Conservation (phyloP, 2,113 vertebrate genomes). For the Syngnathus scovelli region DNA sequence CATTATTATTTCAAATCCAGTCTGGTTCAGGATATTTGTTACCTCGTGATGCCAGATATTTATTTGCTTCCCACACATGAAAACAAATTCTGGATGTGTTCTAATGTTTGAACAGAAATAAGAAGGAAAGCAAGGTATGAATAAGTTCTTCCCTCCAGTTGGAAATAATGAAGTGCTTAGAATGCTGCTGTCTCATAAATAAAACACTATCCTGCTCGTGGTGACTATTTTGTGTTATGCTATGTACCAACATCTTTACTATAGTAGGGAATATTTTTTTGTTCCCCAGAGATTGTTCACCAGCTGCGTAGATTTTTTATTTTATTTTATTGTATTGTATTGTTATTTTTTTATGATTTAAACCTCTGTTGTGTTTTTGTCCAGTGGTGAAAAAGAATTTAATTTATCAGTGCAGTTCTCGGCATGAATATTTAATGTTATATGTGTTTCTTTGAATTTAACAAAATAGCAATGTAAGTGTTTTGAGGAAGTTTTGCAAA, state of each 20-base stretch:
- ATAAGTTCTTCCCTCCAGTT: conserved; percentile 15
- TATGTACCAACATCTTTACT: conserved; percentile 35
- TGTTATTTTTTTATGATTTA: conserved; percentile 36
- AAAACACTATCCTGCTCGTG: conserved; percentile 32
- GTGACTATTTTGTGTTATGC: conserved; percentile 34
- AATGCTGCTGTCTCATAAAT: conserved; percentile 43
- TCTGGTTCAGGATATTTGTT: neutral
- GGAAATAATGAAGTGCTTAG: conserved; percentile 29
- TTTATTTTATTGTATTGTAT: conserved; percentile 10
- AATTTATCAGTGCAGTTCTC: conserved; percentile 7
- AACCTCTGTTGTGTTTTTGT: conserved; percentile 23
- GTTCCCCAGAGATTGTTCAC: conserved; percentile 27
- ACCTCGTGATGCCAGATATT: neutral
- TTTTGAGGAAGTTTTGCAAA: neutral
- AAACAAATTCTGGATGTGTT: neutral
- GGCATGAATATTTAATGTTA: conserved; percentile 16
- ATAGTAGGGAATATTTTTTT: conserved; percentile 23
- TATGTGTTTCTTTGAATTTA: neutral
- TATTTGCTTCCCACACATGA: neutral
- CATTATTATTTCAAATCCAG: neutral
- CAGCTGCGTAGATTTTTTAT: conserved; percentile 22
- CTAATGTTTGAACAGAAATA: conserved; percentile 1
- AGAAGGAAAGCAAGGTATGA: neutral
- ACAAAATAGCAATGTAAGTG: neutral
- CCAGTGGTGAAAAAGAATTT: conserved; percentile 9